phyloP scores from a whole-genome alignment of 2,113 vertebrate species.

The Nyctibius bracteatus region DNA sequence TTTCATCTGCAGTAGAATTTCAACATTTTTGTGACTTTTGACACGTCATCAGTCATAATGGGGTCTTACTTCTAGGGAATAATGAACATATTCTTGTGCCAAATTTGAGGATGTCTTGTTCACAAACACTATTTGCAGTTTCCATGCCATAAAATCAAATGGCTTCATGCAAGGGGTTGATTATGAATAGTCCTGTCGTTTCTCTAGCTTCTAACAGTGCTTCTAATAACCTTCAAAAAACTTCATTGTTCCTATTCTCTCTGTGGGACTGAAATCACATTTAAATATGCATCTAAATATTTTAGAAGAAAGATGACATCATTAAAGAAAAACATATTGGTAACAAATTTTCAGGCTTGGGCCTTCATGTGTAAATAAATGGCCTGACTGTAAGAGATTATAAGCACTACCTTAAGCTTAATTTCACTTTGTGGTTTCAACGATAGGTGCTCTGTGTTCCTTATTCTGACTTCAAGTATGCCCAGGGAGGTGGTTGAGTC shows the following conservation, averaged over 20 bases:
- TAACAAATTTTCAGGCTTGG: background rate
- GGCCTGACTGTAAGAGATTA: background rate
- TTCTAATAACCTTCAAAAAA: background rate
- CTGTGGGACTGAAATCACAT: background rate
- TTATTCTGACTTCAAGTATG: background rate
- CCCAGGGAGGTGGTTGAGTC: background rate
- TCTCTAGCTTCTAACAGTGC: background rate
- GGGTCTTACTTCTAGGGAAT: constrained; percentile 25
- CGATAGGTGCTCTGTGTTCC: background rate
- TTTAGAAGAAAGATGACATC: background rate
- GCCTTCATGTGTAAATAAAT: background rate
- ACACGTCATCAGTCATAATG: constrained; percentile 68
- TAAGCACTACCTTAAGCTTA: background rate
- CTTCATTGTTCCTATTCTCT: background rate
- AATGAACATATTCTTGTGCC: constrained; percentile 7
- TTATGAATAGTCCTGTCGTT: constrained; percentile 27
- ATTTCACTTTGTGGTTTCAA: background rate
- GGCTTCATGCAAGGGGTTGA: background rate
- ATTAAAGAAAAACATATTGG: background rate
- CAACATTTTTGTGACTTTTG: constrained; percentile 69
- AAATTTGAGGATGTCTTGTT: constrained; percentile 46
- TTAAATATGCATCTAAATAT: background rate
- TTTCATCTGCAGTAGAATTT: constrained; percentile 65
- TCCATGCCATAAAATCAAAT: constrained; percentile 40
- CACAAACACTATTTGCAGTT: constrained; percentile 55